Evolutionary conservation across 2,888 invertebrate species (phyloP), one percentile per base, ranked within the genome.

Genomic region (Epinotia nisella): DNA sequence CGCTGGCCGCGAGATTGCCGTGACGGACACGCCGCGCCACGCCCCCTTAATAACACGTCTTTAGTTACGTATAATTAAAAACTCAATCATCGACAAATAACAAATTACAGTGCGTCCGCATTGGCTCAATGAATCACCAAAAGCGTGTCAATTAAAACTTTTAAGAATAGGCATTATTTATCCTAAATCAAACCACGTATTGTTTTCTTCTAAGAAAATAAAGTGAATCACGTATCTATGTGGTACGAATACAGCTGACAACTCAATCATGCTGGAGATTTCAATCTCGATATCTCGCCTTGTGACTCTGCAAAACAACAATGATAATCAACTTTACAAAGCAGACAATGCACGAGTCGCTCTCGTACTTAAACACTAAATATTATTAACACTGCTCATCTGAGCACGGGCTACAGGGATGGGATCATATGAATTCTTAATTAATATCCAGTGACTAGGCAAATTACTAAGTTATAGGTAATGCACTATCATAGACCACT

Each of bases 31-130:
- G 80, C 82, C 81, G 82, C 83, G 87, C 86, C 85, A 88, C 90
- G 88, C 87, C 90, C 84, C 84, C 83, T 85, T 89, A 90, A 92
- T 89, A 89, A 87, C 86, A 85, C 81, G 83, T 85, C 86, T 91
- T 91, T 91, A 88, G 90, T 90, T 89, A 87, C 87, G 90, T 90
- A 80, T 90, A 92, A 92, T 92, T 93, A 92, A 91, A 92, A 92
- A 89, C 89, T 92, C 89, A 91, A 92, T 89, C 87, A 90, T 89
- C 89, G 91, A 91, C 91, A 88, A 87, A 85, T 85, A 88, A 91
- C 91, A 90, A 91, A 91, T 90, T 86, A 87, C 82, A 80, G 81
- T 78, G 77, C 78, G 82, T 80, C 82, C 83, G 82, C 80, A 78
- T 79, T 83, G 81, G 80, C 79, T 78, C 84, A 83, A 90, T 91